Evolutionary conservation across 2,113 vertebrate genomes (phyloP), one percentile per base, ranked within the genome.

Genomic region (Acrocephalus kingi): DNA sequence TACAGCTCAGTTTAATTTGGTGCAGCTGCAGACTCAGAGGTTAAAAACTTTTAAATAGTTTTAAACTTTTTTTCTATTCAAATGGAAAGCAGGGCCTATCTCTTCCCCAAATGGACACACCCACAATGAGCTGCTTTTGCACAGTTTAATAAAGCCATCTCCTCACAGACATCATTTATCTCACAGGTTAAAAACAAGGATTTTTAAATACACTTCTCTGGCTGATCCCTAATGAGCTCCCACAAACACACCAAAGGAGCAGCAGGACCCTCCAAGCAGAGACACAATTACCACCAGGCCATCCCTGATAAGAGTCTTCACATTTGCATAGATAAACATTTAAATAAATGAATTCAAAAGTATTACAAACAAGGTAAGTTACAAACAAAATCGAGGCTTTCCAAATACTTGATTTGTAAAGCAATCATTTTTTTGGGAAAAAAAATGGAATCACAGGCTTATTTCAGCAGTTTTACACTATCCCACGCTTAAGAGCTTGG

Each of bases 291-390:
- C 66, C 62, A 91, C 59, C n/a, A 43, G 48, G 49, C 31, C 84
- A 55, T 78, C 72, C 72, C 49, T 23, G 51, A 49, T 9, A 93
- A 84, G 67, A 51, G 3, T 59, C 71, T 86, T 96, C 90, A 94
- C 94, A 87, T 94, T 96, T 96, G 97, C 92, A 96, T 93, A 96
- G 94, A 92, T 94, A 59, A 89, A 76, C 48, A 89, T 43, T 94
- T 95, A 94, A 96, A 94, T 89, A 92, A 90, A 30, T 35, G 58
- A 72, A 88, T 72, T 66, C 45, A 4, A 48, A 77, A 88, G 43
- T 90, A 63, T 76, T 56, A 89, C 79, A 90, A 93, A 94, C 74
- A 59, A 58, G 63, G 9, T 59, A 79, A 75, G 13, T 87, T 68
- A 89, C 69, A 89, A 92, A 87, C 62, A 94, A 86, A 82, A 62